Evolutionary conservation across 2,113 vertebrate species (phyloP), one percentile per base, ranked within the genome.

Genomic region (Leptobrachium leishanense): DNA sequence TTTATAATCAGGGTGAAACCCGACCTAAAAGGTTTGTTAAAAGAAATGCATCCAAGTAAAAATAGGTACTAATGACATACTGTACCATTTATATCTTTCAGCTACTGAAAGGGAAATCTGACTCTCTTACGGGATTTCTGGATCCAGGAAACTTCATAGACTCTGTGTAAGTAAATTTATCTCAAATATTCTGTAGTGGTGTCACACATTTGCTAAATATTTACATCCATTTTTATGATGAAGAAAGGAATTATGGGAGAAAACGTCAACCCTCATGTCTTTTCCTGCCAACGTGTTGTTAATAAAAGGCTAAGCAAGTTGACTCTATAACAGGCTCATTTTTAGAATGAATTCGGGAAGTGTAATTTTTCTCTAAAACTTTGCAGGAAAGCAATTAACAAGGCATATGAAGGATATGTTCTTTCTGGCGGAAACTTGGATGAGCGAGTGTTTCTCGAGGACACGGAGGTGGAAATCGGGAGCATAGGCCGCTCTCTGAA

Each of bases 121-220:
- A 98, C 82, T 92, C 88, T 40, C 88, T 98, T 82, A 95, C 93
- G 1, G 97, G 97, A 3, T 96, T 98, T 86, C 90, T 98, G 13
- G 96, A 98, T 66, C 95, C 96, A 59, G 92, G 93, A 59, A 95
- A 96, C 90, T 98, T 98, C 76, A 93, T 92, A 84, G 97, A 98
- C 46, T 96, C 95, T 75, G 90, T 96, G 97, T 98, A 86, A 96
- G 97, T 91, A 68, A 83, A 68, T 59, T 57, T 74, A 5, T 63
- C 57, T 68, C 4, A 31, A 67, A 64, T 69, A 53, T 55, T 74
- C 68, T 31, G 42, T 69, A 72, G 2, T 68, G 8, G 11, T 76
- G 44, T 55, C 69, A 72, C 54, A 69, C 68, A 69, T 64, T 46
- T 50, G 20, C 20, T 31, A 31, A 31, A 31, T 31, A 31, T 31